Conservation (phyloP, 2,888 invertebrate genomes). For the Lucinisca nassula region DNA sequence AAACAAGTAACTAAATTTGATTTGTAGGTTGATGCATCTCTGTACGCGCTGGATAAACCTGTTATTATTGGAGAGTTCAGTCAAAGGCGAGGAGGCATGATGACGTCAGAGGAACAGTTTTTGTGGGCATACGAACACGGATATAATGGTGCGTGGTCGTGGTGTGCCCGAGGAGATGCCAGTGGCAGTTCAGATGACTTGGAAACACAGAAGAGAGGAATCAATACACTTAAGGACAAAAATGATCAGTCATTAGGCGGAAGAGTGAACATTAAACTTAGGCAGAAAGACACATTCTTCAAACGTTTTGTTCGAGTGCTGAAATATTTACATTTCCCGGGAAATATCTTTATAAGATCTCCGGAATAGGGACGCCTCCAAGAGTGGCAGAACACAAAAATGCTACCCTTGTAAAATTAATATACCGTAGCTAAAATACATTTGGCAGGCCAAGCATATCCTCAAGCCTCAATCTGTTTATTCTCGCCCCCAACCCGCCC, state of each 20-base stretch:
- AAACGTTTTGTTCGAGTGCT: too few relatives aligned
- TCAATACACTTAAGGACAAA: slow-evolving; percentile 48
- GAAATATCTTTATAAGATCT: too few relatives aligned
- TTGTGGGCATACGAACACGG: slow-evolving; percentile 68
- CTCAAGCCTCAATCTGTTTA: too few relatives aligned
- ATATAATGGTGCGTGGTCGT: slow-evolving; percentile 73
- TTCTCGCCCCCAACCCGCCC: too few relatives aligned
- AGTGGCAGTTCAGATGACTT: slow-evolving; percentile 52
- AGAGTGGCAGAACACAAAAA: too few relatives aligned
- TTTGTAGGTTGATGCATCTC: slow-evolving; percentile 50
- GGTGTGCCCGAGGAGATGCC: slow-evolving; percentile 51
- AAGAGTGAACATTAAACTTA: slow-evolving; percentile 61
- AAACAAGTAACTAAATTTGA: too few relatives aligned
- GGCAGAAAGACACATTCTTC: too few relatives aligned
- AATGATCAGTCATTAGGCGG: slow-evolving; percentile 68
- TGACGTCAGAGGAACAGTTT: slow-evolving; percentile 60
- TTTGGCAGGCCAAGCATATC: too few relatives aligned
- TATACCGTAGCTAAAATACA: too few relatives aligned
- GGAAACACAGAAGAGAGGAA: slow-evolving; percentile 57
- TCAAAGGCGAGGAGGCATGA: slow-evolving; percentile 65
- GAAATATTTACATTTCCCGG: too few relatives aligned
- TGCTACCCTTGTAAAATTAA: too few relatives aligned
- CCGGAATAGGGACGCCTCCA: too few relatives aligned
- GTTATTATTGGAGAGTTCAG: slow-evolving; percentile 77
- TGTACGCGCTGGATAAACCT: slow-evolving; percentile 68